Evolutionary conservation across 2,888 invertebrate species (phyloP), one percentile per base, ranked within the genome.

Genomic region (Octodonta nipae): DNA sequence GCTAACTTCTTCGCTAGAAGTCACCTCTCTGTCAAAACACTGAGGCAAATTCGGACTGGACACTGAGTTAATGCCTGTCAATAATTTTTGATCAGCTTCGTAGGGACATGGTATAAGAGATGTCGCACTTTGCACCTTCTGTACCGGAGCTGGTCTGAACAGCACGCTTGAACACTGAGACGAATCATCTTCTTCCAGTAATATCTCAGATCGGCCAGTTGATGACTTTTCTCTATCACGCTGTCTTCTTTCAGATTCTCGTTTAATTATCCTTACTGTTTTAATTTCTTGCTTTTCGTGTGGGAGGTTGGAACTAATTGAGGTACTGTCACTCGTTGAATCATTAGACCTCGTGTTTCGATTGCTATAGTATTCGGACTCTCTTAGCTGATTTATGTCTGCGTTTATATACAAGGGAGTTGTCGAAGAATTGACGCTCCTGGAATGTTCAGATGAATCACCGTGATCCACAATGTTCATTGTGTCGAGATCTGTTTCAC

Each of bases 261-360:
- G 68, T 63, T 92, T 92, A 1, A 92, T 89, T 50, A 91, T 89
- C 36, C 91, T 72, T 11, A 92, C 91, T 0, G 91, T 91, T 68
- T 89, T 87, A 36, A 86, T 85, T 63, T 89, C 88, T 56, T 81
- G 75, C 47, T 86, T 86, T 53, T 89, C 89, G 34, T 80, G 76
- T 1, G 68, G 55, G 15, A 46, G 30, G 36, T 48, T 51, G 14
- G 46, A 46, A 35, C 44, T 52, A 15, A 50, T 44, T 6, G 45
- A 42, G 12, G 49, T 50, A 30, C 58, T 56, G 26, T 56, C 56
- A 34, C 51, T 55, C 2, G 54, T 50, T 2, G 54, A 55, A 40
- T 58, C 56, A 32, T 50, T 55, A 2, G 52, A 52, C 70, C 74
- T 13, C 66, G 77, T 30, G 80, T 67, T 49, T 76, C 75, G 36